phyloP scores from a whole-genome alignment of 1,140 invertebrate genomes.

The Coenobita brevimanus region DNA sequence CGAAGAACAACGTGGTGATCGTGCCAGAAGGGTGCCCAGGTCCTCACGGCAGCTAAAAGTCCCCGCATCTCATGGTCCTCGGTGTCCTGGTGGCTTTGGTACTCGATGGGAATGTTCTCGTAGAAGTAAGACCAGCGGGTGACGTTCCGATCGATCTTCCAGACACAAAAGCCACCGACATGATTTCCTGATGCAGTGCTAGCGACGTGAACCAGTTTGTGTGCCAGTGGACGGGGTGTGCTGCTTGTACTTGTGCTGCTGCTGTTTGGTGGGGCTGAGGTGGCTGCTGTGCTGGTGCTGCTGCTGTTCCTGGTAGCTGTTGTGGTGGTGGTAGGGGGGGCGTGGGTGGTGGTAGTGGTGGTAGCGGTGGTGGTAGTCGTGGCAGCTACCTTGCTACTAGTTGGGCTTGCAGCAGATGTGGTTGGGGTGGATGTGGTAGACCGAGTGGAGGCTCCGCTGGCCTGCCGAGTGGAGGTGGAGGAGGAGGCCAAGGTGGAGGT shows the following conservation, averaged over 20 bases:
- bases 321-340: neutral
- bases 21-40: constrained; percentile 60
- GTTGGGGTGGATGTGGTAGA: no score
- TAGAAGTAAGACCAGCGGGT: constrained; percentile 61
- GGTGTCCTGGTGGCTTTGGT: constrained; percentile 57
- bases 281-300: constrained; percentile 82
- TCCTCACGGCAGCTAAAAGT: constrained; percentile 38
- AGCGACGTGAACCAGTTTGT: constrained; percentile 56
- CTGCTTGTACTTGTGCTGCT: constrained; percentile 90
- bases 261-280: constrained; percentile 95
- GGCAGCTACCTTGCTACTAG: neutral
- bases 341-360: neutral
- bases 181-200: constrained; percentile 55
- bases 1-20: constrained; percentile 59
- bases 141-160: constrained; percentile 42
- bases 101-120: constrained; percentile 62
- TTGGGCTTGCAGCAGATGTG: neutral
- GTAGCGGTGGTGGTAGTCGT: neutral
- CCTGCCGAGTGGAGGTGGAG: no score
- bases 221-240: constrained; percentile 87
- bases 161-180: constrained; percentile 60
- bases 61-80: constrained; percentile 62
- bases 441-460: no score
- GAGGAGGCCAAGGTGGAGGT: constrained; percentile 5
- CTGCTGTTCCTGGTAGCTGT: constrained; percentile 24